Percentiles rank a stretch among this genome's conserved stretches.
phyloP scores from a whole-genome alignment of 2,888 invertebrate species.

The Ennomos quercinarius region DNA sequence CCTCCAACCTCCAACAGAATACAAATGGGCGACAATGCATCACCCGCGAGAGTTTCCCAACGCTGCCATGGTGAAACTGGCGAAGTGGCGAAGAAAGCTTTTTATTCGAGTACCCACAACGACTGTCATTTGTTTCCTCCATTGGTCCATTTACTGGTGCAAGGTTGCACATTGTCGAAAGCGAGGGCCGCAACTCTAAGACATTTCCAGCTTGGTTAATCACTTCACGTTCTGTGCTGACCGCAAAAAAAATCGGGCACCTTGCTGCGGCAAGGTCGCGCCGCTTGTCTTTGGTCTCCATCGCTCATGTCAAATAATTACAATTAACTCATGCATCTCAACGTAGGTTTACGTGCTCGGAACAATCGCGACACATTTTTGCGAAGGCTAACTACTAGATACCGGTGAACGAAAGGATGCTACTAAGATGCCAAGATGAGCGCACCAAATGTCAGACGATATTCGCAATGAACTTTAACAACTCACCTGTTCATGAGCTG shows the following conservation, averaged over 20 bases:
- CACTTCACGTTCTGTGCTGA: conserved; percentile 69
- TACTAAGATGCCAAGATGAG: conserved; percentile 67
- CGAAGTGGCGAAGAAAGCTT: conserved; percentile 70
- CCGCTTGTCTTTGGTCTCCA: conserved; percentile 66
- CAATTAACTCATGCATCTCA: conserved; percentile 51
- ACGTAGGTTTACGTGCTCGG: conserved; percentile 31
- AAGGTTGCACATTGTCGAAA: conserved; percentile 65
- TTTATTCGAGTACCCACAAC: conserved; percentile 36
- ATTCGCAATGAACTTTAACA: conserved; percentile 65
- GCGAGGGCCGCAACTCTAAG: conserved; percentile 60
- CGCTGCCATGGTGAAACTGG: conserved; percentile 62
- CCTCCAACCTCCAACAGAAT: conserved; percentile 66
- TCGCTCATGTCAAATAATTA: conserved; percentile 66
- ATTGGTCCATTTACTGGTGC: conserved; percentile 38
- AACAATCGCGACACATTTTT: conserved; percentile 68
- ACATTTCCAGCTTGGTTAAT: conserved; percentile 67
- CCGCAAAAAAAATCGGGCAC: conserved; percentile 78
- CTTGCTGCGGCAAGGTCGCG: conserved; percentile 70
- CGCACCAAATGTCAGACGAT: conserved; percentile 72
- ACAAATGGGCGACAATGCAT: conserved; percentile 79
- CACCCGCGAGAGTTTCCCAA: conserved; percentile 73
- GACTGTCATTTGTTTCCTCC: conserved; percentile 34
- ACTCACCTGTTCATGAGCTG: conserved; percentile 44
- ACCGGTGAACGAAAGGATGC: conserved; percentile 71
- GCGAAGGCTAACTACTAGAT: conserved; percentile 72